Base-by-base conservation (phyloP, 2,113 vertebrate genomes). In the Crotalus viridis region DNA sequence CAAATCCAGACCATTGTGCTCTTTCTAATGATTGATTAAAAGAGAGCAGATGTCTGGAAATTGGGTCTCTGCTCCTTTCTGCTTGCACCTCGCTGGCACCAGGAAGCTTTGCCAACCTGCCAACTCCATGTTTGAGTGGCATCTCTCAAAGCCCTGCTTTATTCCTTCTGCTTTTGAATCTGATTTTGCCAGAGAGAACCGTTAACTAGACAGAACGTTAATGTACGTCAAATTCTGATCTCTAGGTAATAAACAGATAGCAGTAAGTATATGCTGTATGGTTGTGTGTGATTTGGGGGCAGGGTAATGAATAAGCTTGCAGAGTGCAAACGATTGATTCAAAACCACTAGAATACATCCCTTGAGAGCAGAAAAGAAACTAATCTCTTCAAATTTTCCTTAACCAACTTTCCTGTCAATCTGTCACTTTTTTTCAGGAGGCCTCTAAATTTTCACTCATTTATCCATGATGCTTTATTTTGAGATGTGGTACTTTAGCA, bases 1-100 rank as follows among this genome's bases (percentile, higher is more conserved):
- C 55, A 93, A 94, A 89, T 88, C 91, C 88, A 52, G 55, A 17
- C 1, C 81, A 89, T 56, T 94, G 48, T 91, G 52, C 64, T 95
- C 89, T 91, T 21, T 87, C 8, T 4, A 43, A 26, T 54, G 1
- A 39, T 24, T 93, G 93, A 56, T 86, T 81, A 91, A 56, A 94
- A 17, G n/a, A n/a, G 46, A 74, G 57, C 6, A 61, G 9, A 39
- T 51, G 92, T 26, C 19, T 10, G 46, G 28, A 4, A 10, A 56
- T 22, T 89, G 87, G 22, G 10, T 0, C 56, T 51, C 92, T 43
- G 94, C 90, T 33, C 87, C 64, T 91, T 87, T n/a, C 85, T 87
- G 74, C 1, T 0, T 19, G 2, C 13, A 0, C 26, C 0, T 3
- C n/a, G 61, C 39, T 64, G 81, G 61, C 87, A 88, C 26, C 0